Evolutionary conservation across 1,140 invertebrate genomes (phyloP), one percentile per base, ranked within the genome.

Genomic region (Sarcophaga peregrina): DNA sequence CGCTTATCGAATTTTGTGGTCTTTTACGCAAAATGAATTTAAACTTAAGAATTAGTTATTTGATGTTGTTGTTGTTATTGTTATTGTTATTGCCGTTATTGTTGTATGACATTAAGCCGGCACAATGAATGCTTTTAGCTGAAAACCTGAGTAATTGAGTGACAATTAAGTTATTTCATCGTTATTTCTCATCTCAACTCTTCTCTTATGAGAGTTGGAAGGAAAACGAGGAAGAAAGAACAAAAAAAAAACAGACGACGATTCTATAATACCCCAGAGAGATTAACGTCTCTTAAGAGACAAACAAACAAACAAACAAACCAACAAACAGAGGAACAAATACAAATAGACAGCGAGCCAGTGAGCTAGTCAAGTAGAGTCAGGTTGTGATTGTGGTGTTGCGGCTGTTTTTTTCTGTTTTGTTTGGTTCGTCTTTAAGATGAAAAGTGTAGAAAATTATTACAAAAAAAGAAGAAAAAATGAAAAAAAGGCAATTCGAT

Each of bases 71-170:
- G 4, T 37, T 37, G 25, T 37, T 37, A 4, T 37, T 37, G 25
- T 37, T 37, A 2, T 37, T 37, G 25, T 37, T 37, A 4, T 37
- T 37, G 25, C 25, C 1, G 4, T 37, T 37, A 2, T 37, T 37
- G 25, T 48, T 73, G 8, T 45, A 45, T 83, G 76, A 83, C 76
- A 50, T 45, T 83, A 83, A 83, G 82, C 87, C 86, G 87, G 86
- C 87, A 86, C 86, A 88, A 86, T 89, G 88, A 89, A 89, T 89
- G 88, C 88, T 87, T 87, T 89, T 89, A 89, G 88, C 87, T 89
- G 88, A 89, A 89, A 89, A 89, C 46, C 88, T 89, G 88, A 89
- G 88, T 89, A 89, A 89, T 89, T 89, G 88, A 89, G 87, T 89
- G 88, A 89, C 88, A 89, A 89, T 89, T 89, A 89, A 89, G 88